Base-by-base conservation (phyloP, 2,888 invertebrate genomes). In the Polia nebulosa region DNA sequence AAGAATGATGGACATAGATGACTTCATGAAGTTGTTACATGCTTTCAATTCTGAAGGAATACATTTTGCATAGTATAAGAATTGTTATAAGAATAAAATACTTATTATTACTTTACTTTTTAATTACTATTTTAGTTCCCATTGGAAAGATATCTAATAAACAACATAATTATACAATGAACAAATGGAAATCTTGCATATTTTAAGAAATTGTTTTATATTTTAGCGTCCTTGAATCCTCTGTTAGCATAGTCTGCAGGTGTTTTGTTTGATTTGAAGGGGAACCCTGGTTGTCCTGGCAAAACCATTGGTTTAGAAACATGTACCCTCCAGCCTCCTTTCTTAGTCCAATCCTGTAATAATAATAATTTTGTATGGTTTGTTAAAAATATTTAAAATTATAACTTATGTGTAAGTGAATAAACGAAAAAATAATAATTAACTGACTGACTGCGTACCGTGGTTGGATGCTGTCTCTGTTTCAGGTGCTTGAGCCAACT, bases 1-100 rank as follows among this genome's bases (percentile, higher is more conserved):
- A 0, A 96, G 99, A 85, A 97, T 97, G 7, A 98, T 99, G 99
- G 99, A 99, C 89, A 97, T 98, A 81, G 99, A 99, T 95, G 99
- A 99, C 90, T 99, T 99, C 90, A 97, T 99, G 95, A 96, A 96
- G 78, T 94, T 99, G 66, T 94, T 99, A 85, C 97, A 98, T 92
- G 97, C 97, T 44, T 99, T 99, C 91, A 99, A 99, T 93, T 96
- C 97, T 62, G 97, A 98, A 92, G 99, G 99, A 87, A 98, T 99
- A 90, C 99, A 99, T 96, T 99, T 99, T 95, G 96, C 97, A 74
- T 97, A 77, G 27, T 44, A 55, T 27, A n/a, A n/a, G n/a, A n/a
- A 49, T 27, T 39, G 55, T 64, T 53, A 29, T 63, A 68, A 68
- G 39, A 69, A 72, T 73, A 71, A 75, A 67, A 59, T 25, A 58